Base-by-base conservation (phyloP, 2,888 invertebrate genomes). In the Augiades crinisus region DNA sequence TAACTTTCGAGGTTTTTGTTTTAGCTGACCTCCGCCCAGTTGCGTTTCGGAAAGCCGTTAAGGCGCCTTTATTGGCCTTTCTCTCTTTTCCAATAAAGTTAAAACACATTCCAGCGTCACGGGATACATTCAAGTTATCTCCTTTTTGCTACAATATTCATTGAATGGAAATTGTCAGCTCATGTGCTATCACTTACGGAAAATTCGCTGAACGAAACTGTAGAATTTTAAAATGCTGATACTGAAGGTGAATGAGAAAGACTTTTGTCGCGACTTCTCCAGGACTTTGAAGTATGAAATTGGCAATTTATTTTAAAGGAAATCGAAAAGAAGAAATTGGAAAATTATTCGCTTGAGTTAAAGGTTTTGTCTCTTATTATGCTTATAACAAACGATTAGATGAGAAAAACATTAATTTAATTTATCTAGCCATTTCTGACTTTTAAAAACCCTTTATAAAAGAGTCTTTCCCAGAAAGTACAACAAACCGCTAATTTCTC, bases 41-140 rank as follows among this genome's bases (percentile, higher is more conserved):
- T 50, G 52, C 47, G 55, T 41, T 10, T 37, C 17, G n/a, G 36
- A 55, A 57, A 53, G 40, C 51, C 50, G 46, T 58, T 56, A 57
- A 47, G 38, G 34, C 53, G 54, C 53, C 58, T 58, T 61, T 59
- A 57, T 59, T 56, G 53, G 46, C 24, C 34, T 51, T 50, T 51
- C 44, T 54, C 51, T 40, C 51, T 46, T 40, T 57, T 49, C 50
- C 53, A 52, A 51, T 56, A 53, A 56, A 17, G 41, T 59, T 56
- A 56, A 54, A 56, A 57, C 24, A 51, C 55, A 38, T 50, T 36
- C 34, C 34, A 22, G 30, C 34, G 27, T 50, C 41, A 27, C 14
- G 49, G 55, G 53, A 49, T 16, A 44, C 43, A 43, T 52, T 53
- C n/a, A 30, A 41, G 45, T 59, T 57, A 55, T 57, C 54, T 49